Conservation (phyloP, 2,888 invertebrate genomes). For the Parasteatoda lunata region DNA sequence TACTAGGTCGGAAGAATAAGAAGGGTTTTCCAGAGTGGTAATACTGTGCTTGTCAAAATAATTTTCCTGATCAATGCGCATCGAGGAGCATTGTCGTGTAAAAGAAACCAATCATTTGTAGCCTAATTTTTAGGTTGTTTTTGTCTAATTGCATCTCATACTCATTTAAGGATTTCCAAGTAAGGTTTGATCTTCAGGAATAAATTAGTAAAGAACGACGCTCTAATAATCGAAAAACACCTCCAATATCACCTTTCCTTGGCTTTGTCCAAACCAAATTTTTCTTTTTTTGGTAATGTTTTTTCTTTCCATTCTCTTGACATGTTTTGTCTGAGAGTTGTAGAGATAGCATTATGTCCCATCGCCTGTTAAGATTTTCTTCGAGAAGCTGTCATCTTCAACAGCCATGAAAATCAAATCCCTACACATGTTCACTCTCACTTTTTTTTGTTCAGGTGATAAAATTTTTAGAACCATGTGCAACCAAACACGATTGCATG, state of each 20-base stretch:
- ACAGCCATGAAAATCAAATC: constrained; percentile 13
- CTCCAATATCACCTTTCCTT: constrained; percentile 14
- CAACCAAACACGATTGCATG: neutral
- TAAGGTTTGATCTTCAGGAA: constrained; percentile 16
- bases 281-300: constrained; percentile 8
- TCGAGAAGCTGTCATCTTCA: constrained; percentile 19
- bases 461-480: constrained; percentile 14
- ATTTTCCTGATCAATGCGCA: neutral
- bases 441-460: constrained; percentile 13
- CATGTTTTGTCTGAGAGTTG: neutral
- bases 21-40: neutral
- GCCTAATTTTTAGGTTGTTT: constrained; percentile 1
- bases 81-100: neutral
- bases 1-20: neutral
- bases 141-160: constrained; percentile 4
- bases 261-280: constrained; percentile 7
- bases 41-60: neutral
- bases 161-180: neutral
- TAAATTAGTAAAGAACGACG: neutral
- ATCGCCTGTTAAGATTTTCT: constrained; percentile 23
- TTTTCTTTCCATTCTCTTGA: neutral
- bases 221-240: constrained; percentile 15
- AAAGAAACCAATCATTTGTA: neutral
- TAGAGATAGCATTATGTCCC: neutral
- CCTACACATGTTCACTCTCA: constrained; percentile 5